Evolutionary conservation across 2,888 invertebrate species (phyloP), one percentile per base, ranked within the genome.

Genomic region (Elgonia sp.): DNA sequence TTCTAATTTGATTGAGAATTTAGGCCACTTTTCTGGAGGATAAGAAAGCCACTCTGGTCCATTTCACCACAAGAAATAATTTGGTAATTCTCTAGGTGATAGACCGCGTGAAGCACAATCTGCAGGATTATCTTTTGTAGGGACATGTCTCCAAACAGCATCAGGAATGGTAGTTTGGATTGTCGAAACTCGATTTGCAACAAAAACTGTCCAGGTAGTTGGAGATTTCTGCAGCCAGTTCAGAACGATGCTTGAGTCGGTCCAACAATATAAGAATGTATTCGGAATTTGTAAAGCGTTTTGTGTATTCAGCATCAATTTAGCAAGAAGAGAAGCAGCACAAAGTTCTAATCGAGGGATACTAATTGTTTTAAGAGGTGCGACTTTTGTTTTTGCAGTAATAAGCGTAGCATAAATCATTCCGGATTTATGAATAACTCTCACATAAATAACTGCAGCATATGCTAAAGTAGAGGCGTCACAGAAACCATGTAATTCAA

Each of bases 91-190:
- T 10, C 40, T 9, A 10, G 65, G 42, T 18, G 42, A 37, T 14
- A 65, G 10, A 5, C 65, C 65, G 18, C 65, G 65, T 12, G 42
- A 65, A 65, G 65, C 65, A 20, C 65, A 65, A 65, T 65, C 40
- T 20, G 65, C 65, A 18, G 42, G 65, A n/a, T 65, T 65, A 42
- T 65, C 65, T 40, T 65, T 65, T 10, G 42, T 65, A 1, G 42
- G 65, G 8, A 65, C 65, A 42, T 42, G 18, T 42, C 65, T 40
- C 65, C 42, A 65, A 18, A 42, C 40, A 18, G 42, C 65, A 18
- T 42, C 62, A 39, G 62, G 62, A 3, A 62, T 37, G 4, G 39
- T 8, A 20, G 40, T 65, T 65, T 65, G 65, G 18, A 65, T 18
- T 16, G 9, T 10, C 3, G 65, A 65, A 5, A 65, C 62, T 4